Base-by-base conservation (phyloP, 2,888 invertebrate species). In the Eristalis tenax region DNA sequence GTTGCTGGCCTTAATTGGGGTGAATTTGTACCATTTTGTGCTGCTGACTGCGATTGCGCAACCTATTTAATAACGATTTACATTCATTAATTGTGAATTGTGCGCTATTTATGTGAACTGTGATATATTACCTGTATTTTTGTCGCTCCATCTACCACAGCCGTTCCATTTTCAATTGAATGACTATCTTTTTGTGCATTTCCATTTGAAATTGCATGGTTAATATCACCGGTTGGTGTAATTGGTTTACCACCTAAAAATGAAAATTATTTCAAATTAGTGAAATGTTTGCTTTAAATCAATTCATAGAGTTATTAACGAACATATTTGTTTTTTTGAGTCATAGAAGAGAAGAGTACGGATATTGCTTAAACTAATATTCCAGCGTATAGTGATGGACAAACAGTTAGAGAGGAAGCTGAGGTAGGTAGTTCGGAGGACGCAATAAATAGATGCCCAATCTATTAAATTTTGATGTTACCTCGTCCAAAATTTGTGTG, bases 1-100 rank as follows among this genome's bases (percentile, higher is more conserved):
- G 90, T 88, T 89, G 64, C 85, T 88, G 88, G 76, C 77, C 90
- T 90, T 89, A 89, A 89, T 89, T 91, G 92, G 89, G 92, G 92
- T 89, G 93, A 92, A 91, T 92, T 93, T 91, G 92, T 93, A 91
- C 93, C 93, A 90, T 93, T 93, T 92, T 92, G 92, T 92, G 92
- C 93, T 92, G 92, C 93, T 90, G 93, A 91, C 89, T 91, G 93
- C 90, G 91, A 91, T 89, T 93, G 92, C 90, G 93, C 91, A 90
- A 92, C 90, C 93, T 93, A 86, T n/a, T 89, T 85, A 22, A 75
- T 32, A 66, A 61, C 61, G n/a, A 68, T 43, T 56, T 40, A 22
- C 38, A 65, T 59, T 70, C 22, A 35, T 57, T 65, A 71, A 23
- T 28, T 82, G 8, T 68, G 18, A 63, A 64, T 69, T 32, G 57